Percentiles rank a stretch among this genome's conserved stretches.
Evolutionary conservation across 2,797 vertebrate species (phyloP).

Genomic region (Sphenopsis melanotis): DNA sequence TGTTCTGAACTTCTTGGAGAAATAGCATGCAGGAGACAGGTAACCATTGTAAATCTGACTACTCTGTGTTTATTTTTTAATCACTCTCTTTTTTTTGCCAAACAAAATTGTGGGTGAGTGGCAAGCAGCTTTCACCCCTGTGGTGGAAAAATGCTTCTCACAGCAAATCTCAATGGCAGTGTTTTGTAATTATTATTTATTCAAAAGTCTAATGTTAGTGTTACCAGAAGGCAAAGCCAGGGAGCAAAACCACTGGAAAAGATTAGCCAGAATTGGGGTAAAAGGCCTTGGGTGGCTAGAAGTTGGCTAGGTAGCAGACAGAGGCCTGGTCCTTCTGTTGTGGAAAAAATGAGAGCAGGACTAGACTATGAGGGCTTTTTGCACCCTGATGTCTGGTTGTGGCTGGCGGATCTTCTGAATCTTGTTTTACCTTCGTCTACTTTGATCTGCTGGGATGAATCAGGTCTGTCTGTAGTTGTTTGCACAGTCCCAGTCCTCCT

Average conservation of each 20-base stretch:
- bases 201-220: not conserved
- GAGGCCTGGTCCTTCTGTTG: not conserved
- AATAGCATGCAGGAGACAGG: not conserved
- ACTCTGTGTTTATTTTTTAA: not conserved
- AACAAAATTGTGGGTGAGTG: not conserved
- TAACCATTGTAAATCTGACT: not conserved
- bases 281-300: not conserved
- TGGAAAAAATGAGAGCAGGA: not conserved
- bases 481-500: not conserved
- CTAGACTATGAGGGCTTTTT: not conserved
- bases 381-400: not conserved
- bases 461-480: not conserved
- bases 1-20: not conserved
- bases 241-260: constrained; percentile 30
- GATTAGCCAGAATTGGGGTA: not conserved
- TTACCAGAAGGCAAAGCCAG: not conserved
- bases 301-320: not conserved
- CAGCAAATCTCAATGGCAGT: not conserved
- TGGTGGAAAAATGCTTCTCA: not conserved
- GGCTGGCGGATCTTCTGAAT: not conserved
- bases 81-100: not conserved
- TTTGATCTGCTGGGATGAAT: not conserved
- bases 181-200: constrained; percentile 42
- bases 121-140: not conserved
- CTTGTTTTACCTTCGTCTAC: not conserved